Conservation (phyloP, 35 echinoderm and acorn worm species). For the Chiridota heheva region DNA sequence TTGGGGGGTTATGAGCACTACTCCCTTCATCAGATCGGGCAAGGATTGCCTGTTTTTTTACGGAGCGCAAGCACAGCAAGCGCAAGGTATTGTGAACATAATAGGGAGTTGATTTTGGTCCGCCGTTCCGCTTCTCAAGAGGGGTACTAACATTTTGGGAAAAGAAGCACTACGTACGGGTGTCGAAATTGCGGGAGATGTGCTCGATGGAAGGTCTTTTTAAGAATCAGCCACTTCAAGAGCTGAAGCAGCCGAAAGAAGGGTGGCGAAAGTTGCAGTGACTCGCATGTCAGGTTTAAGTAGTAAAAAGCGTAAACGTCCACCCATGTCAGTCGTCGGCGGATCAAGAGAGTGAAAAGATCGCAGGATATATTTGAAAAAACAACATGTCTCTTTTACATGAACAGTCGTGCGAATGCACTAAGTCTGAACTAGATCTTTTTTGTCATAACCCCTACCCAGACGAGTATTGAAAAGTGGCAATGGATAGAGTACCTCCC, state of each 20-base stretch:
- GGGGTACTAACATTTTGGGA: background rate
- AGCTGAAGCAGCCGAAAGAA: background rate
- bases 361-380: conserved; percentile 12
- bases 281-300: background rate
- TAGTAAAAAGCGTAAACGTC: background rate
- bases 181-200: background rate
- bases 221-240: background rate
- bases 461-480: conserved; percentile 32
- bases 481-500: conserved; percentile 48
- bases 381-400: conserved; percentile 36
- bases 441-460: conserved; percentile 47
- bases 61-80: background rate
- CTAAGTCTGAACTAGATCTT: conserved; percentile 47
- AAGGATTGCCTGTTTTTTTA: background rate
- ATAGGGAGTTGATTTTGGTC: background rate
- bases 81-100: background rate
- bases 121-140: background rate
- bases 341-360: background rate
- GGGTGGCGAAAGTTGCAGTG: background rate
- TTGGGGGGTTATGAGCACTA: conserved; percentile 2
- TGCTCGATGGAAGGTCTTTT: background rate
- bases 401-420: conserved; percentile 24
- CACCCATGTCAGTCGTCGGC: background rate
- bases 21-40: background rate
- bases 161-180: conserved; percentile 15